phyloP scores from a whole-genome alignment of 1,140 invertebrate species.

The Aricia agestis region DNA sequence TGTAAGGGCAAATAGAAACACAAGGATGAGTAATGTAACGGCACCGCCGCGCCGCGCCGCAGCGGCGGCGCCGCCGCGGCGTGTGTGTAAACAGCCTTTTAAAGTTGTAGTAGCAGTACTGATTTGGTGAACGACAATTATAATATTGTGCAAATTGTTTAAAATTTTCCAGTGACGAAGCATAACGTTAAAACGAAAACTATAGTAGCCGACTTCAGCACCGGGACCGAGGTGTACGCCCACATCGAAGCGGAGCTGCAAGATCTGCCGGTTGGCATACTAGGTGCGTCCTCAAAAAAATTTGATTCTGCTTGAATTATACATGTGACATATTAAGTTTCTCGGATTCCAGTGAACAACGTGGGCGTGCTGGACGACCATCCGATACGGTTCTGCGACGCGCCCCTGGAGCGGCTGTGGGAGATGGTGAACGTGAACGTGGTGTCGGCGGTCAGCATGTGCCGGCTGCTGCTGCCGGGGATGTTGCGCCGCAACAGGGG shows the following conservation, averaged over 20 bases:
- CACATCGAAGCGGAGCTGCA: not conserved
- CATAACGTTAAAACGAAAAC: not conserved
- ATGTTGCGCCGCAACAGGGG: not conserved
- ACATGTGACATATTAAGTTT: not conserved
- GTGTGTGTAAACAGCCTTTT: too few relatives aligned
- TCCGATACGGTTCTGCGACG: constrained; percentile 12
- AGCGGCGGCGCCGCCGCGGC: too few relatives aligned
- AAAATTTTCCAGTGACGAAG: not conserved
- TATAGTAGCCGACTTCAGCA: not conserved
- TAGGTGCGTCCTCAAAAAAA: not conserved
- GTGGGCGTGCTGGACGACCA: not conserved
- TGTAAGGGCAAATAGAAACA: too few relatives aligned
- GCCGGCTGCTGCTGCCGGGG: constrained; percentile 5
- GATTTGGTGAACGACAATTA: too few relatives aligned
- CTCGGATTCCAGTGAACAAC: constrained; percentile 5
- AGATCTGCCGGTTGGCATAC: not conserved
- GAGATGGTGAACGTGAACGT: constrained; percentile 13
- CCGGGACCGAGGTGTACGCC: not conserved
- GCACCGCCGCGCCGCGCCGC: too few relatives aligned
- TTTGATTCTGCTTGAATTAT: too few relatives aligned
- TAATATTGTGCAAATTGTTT: too few relatives aligned
- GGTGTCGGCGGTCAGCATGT: not conserved
- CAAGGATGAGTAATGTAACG: too few relatives aligned
- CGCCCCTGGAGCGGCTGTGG: not conserved
- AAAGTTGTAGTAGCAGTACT: too few relatives aligned